Conservation (phyloP, 2,113 vertebrate genomes). For the Pelecanus crispus region DNA sequence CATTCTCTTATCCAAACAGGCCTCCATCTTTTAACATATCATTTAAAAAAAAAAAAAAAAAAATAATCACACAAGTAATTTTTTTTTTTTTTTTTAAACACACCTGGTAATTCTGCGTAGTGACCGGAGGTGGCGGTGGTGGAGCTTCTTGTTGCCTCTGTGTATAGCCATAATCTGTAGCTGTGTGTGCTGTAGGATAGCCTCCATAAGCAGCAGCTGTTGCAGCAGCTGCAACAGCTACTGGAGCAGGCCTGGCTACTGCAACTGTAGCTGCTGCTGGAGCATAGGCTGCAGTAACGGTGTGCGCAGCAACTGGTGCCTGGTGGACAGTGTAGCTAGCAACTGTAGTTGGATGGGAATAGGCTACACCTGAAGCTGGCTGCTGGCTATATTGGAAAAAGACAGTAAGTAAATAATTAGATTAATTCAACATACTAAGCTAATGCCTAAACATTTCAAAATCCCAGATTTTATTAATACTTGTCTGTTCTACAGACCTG, state of each 20-base stretch:
- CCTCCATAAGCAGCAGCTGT: conserved; percentile 92
- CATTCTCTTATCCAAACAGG: neutral
- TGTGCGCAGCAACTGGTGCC: conserved; percentile 93
- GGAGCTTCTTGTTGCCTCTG: conserved; percentile 94
- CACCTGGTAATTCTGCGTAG: conserved; percentile 94
- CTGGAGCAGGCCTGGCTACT: conserved; percentile 88
- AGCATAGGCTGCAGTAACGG: conserved; percentile 94
- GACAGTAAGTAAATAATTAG: neutral
- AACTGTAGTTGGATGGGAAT: conserved; percentile 97
- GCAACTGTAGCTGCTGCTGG: conserved; percentile 90
- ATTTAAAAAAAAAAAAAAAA: too few species aligned
- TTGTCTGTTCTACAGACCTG: neutral
- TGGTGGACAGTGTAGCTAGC: conserved; percentile 99
- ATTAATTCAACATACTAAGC: conserved; percentile 24
- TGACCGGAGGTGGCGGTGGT: conserved; percentile 92
- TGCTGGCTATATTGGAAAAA: conserved; percentile 82
- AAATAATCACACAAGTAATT: neutral
- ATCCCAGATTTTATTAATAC: neutral
- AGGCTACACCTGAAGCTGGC: conserved; percentile 92
- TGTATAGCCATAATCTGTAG: conserved; percentile 91
- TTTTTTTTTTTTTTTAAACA: neutral
- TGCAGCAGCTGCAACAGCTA: conserved; percentile 88
- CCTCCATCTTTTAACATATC: neutral
- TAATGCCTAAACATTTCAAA: neutral
- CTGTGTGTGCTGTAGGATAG: conserved; percentile 88